phyloP scores from a whole-genome alignment of 1,140 invertebrate genomes.

The Pissodes strobi region DNA sequence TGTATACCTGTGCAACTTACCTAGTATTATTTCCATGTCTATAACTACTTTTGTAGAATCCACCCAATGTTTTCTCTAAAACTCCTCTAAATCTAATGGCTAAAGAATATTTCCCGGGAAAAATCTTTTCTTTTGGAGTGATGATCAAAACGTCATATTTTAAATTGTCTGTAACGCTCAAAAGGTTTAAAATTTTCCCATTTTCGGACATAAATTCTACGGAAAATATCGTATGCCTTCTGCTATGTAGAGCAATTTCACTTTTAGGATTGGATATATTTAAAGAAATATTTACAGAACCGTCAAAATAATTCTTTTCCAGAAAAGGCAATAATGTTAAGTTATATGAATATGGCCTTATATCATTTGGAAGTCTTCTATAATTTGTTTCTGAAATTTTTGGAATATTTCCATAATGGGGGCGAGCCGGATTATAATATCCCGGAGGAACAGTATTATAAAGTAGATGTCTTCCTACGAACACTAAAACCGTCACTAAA shows the following conservation, averaged over 20 bases:
- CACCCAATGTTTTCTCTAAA: slow-evolving; percentile 69
- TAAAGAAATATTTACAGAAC: slow-evolving; percentile 73
- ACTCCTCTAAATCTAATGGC: slow-evolving; percentile 71
- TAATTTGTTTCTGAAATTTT: slow-evolving; percentile 3
- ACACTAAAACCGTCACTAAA: slow-evolving; percentile 57
- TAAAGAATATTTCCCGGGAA: slow-evolving; percentile 66
- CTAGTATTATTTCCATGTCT: slow-evolving; percentile 64
- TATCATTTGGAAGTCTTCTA: slow-evolving; percentile 66
- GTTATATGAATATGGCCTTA: slow-evolving; percentile 76
- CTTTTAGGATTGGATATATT: slow-evolving; percentile 60
- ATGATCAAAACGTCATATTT: slow-evolving; percentile 72
- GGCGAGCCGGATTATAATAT: not conserved
- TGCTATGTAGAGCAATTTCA: slow-evolving; percentile 72
- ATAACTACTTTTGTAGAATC: slow-evolving; percentile 81
- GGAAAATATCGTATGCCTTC: slow-evolving; percentile 63
- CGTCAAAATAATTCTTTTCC: slow-evolving; percentile 68
- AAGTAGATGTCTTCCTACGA: slow-evolving; percentile 56
- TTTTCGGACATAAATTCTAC: slow-evolving; percentile 49
- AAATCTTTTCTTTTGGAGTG: slow-evolving; percentile 58
- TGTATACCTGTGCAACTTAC: slow-evolving; percentile 56
- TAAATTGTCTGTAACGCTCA: slow-evolving; percentile 59
- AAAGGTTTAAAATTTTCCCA: slow-evolving; percentile 30
- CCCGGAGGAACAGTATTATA: slow-evolving; percentile 29
- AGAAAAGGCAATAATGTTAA: slow-evolving; percentile 76
- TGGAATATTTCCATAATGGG: not conserved